phyloP scores from a whole-genome alignment of 2,888 invertebrate genomes.

The Ichneumoninae sp. region DNA sequence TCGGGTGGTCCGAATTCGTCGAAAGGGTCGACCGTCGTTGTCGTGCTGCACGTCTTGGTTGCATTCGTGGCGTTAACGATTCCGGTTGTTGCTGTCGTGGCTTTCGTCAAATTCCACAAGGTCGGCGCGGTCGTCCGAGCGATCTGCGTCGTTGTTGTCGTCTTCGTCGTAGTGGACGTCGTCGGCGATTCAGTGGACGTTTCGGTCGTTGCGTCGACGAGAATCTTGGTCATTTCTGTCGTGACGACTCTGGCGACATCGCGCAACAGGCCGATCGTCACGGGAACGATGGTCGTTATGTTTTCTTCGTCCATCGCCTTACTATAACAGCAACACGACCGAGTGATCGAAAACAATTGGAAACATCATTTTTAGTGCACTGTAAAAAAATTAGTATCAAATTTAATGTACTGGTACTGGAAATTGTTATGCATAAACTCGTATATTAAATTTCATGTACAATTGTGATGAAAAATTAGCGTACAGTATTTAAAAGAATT shows the following conservation, averaged over 20 bases:
- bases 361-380: no score
- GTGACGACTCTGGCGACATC: constrained; percentile 51
- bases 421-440: no score
- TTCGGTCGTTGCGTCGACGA: constrained; percentile 69
- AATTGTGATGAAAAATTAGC: no score
- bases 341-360: no score
- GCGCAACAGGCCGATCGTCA: constrained; percentile 57
- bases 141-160: constrained; percentile 9
- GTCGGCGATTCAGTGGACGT: constrained; percentile 66
- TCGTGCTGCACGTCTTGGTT: constrained; percentile 68
- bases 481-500: no score
- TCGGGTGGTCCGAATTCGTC: constrained; percentile 83
- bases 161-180: constrained; percentile 38
- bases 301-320: constrained; percentile 56
- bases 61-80: constrained; percentile 55
- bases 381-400: no score
- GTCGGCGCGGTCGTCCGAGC: constrained; percentile 50
- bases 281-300: constrained; percentile 47
- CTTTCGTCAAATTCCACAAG: constrained; percentile 69
- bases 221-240: constrained; percentile 63
- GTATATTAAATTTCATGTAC: no score
- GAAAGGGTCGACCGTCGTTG: constrained; percentile 78
- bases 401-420: no score
- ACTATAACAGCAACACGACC: background rate
- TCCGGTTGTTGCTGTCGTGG: constrained; percentile 60